Evolutionary conservation across 2,888 invertebrate genomes (phyloP), one percentile per base, ranked within the genome.

Genomic region (Erynnis tages): DNA sequence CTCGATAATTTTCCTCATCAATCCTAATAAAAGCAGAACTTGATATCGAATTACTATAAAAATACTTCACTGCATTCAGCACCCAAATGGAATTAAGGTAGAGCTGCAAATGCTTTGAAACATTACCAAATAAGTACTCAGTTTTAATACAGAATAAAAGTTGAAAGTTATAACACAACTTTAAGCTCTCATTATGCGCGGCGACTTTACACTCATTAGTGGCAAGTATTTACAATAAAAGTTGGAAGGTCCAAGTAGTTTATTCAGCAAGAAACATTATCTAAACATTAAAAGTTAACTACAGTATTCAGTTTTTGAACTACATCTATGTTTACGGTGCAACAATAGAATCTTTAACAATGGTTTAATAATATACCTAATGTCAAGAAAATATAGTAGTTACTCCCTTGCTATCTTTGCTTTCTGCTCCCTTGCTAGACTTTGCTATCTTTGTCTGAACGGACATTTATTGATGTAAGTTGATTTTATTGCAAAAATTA

Each of bases 181-280:
- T 54, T 50, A 50, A 50, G 47, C 60, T 66, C 63, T 63, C 64
- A 65, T 68, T 71, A 66, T 66, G 58, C 63, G 59, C 59, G 55
- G 48, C 59, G 66, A 63, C 63, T 68, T 69, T 59, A 59, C 58
- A 62, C 69, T 73, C 69, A 69, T 72, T 73, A 71, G 70, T 61
- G 61, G 59, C 55, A 60, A 64, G 63, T 68, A 69, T 69, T 70
- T 67, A 69, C 65, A 70, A 72, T 69, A 69, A 66, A 70, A 69
- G 67, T 72, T 62, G 58, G 54, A 59, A 63, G 64, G 56, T 65
- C 60, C 38, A 58, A 63, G 56, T 60, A 60, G 67, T 63, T 68
- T 65, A 66, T 61, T 64, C 60, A 52, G 37, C 37, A 52, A 44
- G 37, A 52, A 46, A 46, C 4, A 52, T 29, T 52, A 52, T 61